phyloP scores from a whole-genome alignment of 2,888 invertebrate genomes.

The Metacarcinus magister region DNA sequence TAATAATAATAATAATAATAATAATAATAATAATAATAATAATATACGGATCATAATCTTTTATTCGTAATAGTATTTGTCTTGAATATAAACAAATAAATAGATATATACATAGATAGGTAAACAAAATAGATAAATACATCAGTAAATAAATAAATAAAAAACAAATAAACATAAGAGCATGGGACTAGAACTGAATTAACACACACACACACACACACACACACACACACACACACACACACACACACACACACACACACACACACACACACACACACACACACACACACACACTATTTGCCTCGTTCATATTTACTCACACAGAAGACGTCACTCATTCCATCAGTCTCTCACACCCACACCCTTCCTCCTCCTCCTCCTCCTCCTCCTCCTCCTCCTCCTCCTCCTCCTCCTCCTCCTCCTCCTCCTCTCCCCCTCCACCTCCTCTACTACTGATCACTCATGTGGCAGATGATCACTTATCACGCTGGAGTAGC shows the following conservation, averaged over 20 bases:
- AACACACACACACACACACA: neutral
- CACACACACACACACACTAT: conserved; percentile 28
- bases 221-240: conserved; percentile 37
- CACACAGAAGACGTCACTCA: neutral
- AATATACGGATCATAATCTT: too few species aligned
- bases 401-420: conserved; percentile 44
- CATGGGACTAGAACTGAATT: neutral
- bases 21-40: too few species aligned
- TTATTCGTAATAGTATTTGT: too few species aligned
- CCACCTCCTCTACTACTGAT: conserved; percentile 15
- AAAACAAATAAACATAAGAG: neutral
- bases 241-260: conserved; percentile 13
- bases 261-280: conserved; percentile 39
- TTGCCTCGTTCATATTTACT: neutral
- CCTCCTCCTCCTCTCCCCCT: neutral
- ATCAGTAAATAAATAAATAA: neutral
- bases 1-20: too few species aligned
- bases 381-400: conserved; percentile 11
- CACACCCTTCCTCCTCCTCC: neutral
- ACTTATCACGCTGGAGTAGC: neutral
- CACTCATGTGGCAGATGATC: conserved; percentile 30
- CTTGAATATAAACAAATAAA: too few species aligned
- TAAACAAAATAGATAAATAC: too few species aligned
- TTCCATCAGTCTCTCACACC: conserved; percentile 2
- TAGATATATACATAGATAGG: too few species aligned